Evolutionary conservation across 2,797 vertebrate species (phyloP).

Genomic region (Sebastes paucispinis): DNA sequence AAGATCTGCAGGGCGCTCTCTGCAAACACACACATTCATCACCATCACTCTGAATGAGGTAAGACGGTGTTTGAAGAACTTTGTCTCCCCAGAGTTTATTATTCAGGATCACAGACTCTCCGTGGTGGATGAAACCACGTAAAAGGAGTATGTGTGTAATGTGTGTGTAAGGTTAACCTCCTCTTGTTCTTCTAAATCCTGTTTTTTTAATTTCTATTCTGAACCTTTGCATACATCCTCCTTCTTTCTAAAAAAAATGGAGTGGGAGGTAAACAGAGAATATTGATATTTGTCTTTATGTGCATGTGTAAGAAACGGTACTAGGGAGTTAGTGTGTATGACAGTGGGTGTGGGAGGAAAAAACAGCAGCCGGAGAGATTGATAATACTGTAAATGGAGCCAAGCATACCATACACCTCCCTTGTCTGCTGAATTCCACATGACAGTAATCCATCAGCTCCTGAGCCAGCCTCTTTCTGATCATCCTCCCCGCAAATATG

Average conservation of each 20-base stretch:
- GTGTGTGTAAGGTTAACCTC: slow-evolving; percentile 43
- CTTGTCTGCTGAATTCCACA: slow-evolving; percentile 42
- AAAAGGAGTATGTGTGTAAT: slow-evolving; percentile 4
- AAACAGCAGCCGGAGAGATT: slow-evolving; percentile 35
- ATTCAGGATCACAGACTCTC: slow-evolving; percentile 43
- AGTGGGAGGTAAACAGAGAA: background rate
- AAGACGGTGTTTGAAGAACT: slow-evolving; percentile 53
- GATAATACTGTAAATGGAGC: slow-evolving; percentile 42
- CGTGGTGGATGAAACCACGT: slow-evolving; percentile 18
- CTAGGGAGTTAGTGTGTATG: background rate
- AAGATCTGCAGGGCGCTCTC: slow-evolving; percentile 46
- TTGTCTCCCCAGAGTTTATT: slow-evolving; percentile 43
- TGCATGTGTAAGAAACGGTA: slow-evolving; percentile 9
- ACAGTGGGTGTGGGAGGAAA: slow-evolving; percentile 24
- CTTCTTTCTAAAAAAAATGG: slow-evolving; percentile 5
- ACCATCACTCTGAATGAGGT: slow-evolving; percentile 53
- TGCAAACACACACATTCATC: slow-evolving; percentile 60
- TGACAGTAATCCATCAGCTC: slow-evolving; percentile 41
- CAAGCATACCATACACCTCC: slow-evolving; percentile 16
- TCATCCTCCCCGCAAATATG: slow-evolving; percentile 35
- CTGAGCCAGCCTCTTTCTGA: slow-evolving; percentile 15
- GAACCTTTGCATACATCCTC: slow-evolving; percentile 40
- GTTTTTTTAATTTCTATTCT: slow-evolving; percentile 40
- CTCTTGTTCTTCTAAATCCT: slow-evolving; percentile 46
- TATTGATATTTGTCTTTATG: slow-evolving; percentile 19